Conservation (phyloP, 2,797 vertebrate species). For the Spea hammondii region DNA sequence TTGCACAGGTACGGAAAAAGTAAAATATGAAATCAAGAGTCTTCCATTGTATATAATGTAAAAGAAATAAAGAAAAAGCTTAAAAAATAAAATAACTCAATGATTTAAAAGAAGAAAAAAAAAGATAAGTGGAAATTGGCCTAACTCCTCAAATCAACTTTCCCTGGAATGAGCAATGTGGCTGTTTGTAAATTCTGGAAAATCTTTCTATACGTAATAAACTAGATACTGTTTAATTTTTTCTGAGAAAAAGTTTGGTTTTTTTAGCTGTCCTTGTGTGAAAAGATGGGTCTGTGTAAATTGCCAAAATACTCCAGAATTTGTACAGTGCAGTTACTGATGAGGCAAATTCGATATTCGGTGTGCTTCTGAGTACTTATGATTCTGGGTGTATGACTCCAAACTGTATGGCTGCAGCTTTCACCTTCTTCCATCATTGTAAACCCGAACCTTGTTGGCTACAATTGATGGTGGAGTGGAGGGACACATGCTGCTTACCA, state of each 20-base stretch:
- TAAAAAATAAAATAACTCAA: constrained; percentile 14
- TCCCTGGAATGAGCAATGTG: constrained; percentile 74
- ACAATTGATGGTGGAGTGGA: no score
- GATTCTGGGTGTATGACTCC: no score
- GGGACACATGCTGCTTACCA: no score
- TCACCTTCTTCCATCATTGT: no score
- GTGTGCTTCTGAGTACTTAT: no score
- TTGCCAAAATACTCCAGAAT: background rate
- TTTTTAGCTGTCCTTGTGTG: background rate
- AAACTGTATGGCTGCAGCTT: no score
- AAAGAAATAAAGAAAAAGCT: constrained; percentile 56
- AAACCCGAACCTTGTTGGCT: no score
- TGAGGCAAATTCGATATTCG: no score
- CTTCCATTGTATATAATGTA: constrained; percentile 82
- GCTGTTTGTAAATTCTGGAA: constrained; percentile 83
- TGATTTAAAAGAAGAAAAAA: constrained; percentile 36
- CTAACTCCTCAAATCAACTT: constrained; percentile 66
- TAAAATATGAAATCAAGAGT: constrained; percentile 70
- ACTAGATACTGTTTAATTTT: constrained; percentile 80
- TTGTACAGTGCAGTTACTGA: no score
- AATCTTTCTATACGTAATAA: constrained; percentile 84
- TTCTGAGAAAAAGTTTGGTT: constrained; percentile 54
- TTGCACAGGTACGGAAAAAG: constrained; percentile 69
- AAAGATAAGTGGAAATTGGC: constrained; percentile 57
- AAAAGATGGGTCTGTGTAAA: background rate